A percentile compares a stretch with the other conserved stretches of the same genome.
Evolutionary conservation across 2,797 vertebrate species (phyloP).

Genomic region (Paramormyrops hopkinsi): DNA sequence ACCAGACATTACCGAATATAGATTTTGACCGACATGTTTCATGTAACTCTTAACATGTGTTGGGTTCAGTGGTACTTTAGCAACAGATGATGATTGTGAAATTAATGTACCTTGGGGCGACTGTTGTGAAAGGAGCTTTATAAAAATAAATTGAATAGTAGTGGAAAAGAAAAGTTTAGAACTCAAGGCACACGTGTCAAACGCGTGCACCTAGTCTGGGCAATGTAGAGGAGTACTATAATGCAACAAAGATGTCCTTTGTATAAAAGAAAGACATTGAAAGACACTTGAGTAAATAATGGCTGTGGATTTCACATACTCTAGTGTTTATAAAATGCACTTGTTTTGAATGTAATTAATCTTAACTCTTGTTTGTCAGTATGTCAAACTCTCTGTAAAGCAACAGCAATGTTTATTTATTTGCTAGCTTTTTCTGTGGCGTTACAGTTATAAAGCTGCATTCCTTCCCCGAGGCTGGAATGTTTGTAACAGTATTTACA

Average conservation of each 20-base stretch:
- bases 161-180: slow-evolving; percentile 52
- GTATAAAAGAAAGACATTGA: slow-evolving; percentile 37
- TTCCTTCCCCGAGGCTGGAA: slow-evolving; percentile 74
- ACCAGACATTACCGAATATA: background rate
- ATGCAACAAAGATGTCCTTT: slow-evolving; percentile 68
- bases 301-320: slow-evolving; percentile 58
- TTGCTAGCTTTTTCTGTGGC: slow-evolving; percentile 70
- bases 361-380: slow-evolving; percentile 59
- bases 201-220: slow-evolving; percentile 58
- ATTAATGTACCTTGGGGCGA: slow-evolving; percentile 44
- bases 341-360: slow-evolving; percentile 83
- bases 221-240: slow-evolving; percentile 64
- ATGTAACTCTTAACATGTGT: slow-evolving; percentile 3
- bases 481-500: slow-evolving; percentile 82
- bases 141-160: slow-evolving; percentile 37
- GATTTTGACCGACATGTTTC: background rate
- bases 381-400: slow-evolving; percentile 51
- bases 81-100: slow-evolving; percentile 44
- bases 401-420: slow-evolving; percentile 64
- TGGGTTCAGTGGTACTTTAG: slow-evolving; percentile 24
- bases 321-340: slow-evolving; percentile 71
- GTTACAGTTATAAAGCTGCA: slow-evolving; percentile 71
- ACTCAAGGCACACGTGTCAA: slow-evolving; percentile 59
- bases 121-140: background rate
- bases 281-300: slow-evolving; percentile 55